phyloP scores from a whole-genome alignment of 2,888 invertebrate genomes.

The Mongoloraphidia duomilia region DNA sequence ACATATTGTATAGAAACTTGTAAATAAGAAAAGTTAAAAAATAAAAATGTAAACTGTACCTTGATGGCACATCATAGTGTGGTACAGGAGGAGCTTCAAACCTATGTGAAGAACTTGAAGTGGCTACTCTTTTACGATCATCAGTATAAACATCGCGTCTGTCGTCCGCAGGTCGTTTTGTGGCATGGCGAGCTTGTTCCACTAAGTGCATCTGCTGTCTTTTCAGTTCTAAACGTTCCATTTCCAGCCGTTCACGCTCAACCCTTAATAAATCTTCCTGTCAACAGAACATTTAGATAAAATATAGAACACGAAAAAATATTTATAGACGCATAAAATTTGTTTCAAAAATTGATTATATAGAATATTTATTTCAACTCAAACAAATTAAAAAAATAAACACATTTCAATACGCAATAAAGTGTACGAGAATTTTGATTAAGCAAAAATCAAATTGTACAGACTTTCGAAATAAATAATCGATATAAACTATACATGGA shows the following conservation, averaged over 20 bases:
- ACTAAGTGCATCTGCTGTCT: conserved; percentile 53
- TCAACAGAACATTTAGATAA: too few species aligned
- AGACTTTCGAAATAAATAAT: too few species aligned
- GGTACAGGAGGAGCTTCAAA: conserved; percentile 44
- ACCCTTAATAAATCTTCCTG: conserved; percentile 25
- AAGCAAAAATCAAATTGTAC: too few species aligned
- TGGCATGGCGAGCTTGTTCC: conserved; percentile 40
- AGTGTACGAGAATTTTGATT: too few species aligned
- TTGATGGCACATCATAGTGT: conserved; percentile 36
- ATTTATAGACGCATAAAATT: too few species aligned
- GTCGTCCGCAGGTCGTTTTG: conserved; percentile 36
- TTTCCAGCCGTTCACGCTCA: conserved; percentile 57
- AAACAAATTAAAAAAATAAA: too few species aligned
- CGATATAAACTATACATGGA: too few species aligned
- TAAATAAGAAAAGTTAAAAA: not conserved
- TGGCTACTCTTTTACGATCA: conserved; percentile 24
- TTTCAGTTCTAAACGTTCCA: conserved; percentile 72
- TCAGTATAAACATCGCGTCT: conserved; percentile 27
- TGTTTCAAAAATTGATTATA: too few species aligned
- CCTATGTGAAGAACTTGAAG: conserved; percentile 24
- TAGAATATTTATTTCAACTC: too few species aligned
- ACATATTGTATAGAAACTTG: not conserved
- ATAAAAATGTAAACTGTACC: conserved; percentile 14
- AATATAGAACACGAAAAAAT: too few species aligned
- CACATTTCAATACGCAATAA: too few species aligned